Evolutionary conservation across 1,140 invertebrate genomes (phyloP), one percentile per base, ranked within the genome.

Genomic region (Berghia stephanieae): DNA sequence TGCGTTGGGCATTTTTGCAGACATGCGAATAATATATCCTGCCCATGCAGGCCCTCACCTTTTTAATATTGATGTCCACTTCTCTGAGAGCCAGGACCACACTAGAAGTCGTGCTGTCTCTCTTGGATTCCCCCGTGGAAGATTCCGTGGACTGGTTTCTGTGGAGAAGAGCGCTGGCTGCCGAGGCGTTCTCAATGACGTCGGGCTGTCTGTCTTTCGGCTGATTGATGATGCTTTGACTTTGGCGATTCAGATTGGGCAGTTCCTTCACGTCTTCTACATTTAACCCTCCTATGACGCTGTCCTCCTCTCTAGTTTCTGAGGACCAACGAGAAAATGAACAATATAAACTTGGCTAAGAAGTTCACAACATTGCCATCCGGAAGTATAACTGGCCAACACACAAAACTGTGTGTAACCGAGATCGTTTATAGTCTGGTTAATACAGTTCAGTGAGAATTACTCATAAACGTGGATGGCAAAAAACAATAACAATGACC

Each of bases 261-360:
- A 75, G 57, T 40, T 57, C 57, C 13, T 75, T 63, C 24, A 75
- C 63, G 10, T 75, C 73, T 38, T 75, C 73, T 3, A 42, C 36
- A 6, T 40, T 66, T 31, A 75, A 42, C 27, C 73, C 73, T 8
- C 57, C 73, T 31, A 75, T 75, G 40, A 75, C 73, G n/a, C 73
- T 75, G 73, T 75, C 73, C 42, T 75, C 73, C 31, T 75, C 73
- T 31, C 57, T 75, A 0, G 60, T 57, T 46, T 75, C 73, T 75
- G 73, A 21, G 24, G 24, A 6, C 5, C 0, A 0, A 27, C 55
- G 6, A 16, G 21, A 27, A 21, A 57, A 3, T 57, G n/a, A n/a
- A n/a, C n/a, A n/a, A n/a, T n/a, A n/a, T n/a, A n/a, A n/a, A n/a
- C n/a, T n/a, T n/a, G n/a, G n/a, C n/a, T n/a, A n/a, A n/a, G n/a